Evolutionary conservation across 2,797 vertebrate species (phyloP).

Genomic region (Parauchenoglanis ngamensis): DNA sequence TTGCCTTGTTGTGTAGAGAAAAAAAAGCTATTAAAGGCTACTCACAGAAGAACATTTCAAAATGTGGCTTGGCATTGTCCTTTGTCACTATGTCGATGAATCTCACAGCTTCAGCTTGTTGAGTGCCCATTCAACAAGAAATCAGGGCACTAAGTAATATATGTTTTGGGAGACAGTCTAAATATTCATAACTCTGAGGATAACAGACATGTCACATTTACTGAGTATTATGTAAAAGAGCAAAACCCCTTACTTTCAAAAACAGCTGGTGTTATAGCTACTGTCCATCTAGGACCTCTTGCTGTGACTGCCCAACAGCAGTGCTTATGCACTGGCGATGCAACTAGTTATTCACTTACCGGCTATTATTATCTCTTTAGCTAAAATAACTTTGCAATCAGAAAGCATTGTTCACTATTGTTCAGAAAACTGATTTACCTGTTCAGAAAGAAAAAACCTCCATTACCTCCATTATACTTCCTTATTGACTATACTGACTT

Average conservation of each 20-base stretch:
- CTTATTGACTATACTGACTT: background rate
- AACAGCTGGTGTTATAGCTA: background rate
- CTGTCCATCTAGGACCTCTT: background rate
- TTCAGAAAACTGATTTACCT: background rate
- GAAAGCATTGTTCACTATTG: background rate
- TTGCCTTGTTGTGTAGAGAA: background rate
- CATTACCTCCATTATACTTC: background rate
- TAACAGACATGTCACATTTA: background rate
- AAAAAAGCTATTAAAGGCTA: background rate
- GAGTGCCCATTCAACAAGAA: background rate
- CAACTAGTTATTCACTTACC: background rate
- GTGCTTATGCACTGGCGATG: background rate
- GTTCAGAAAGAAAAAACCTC: background rate
- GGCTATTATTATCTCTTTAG: background rate
- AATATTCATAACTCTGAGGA: background rate
- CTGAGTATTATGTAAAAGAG: background rate
- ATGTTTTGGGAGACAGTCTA: background rate
- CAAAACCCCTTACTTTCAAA: background rate
- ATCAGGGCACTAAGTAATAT: background rate
- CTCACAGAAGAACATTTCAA: conserved; percentile 3
- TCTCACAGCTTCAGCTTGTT: background rate
- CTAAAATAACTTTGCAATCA: background rate
- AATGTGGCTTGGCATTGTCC: background rate
- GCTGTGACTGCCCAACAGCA: background rate
- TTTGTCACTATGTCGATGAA: background rate